Base-by-base conservation (phyloP, 2,888 invertebrate species). In the Drosophila subquinaria region DNA sequence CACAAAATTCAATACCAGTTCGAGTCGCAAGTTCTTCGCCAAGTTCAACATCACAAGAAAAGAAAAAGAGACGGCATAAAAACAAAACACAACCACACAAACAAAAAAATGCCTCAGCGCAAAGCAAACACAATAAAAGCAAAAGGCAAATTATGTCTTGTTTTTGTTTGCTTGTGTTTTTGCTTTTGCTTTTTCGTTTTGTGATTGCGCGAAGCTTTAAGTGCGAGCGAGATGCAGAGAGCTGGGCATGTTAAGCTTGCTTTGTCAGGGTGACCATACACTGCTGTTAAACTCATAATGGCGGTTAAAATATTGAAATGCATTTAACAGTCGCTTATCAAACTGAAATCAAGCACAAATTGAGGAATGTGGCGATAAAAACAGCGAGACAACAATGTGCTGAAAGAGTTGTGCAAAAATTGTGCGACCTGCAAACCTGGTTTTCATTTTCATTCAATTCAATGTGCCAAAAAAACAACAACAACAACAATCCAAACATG, bases 391-490 rank as follows among this genome's bases (percentile, higher is more conserved):
- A 79, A 65, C 69, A 79, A 73, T 63, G 73, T 63, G 73, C 68
- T 53, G 30, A 66, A 51, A 67, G 63, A 70, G 53, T 66, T 77
- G 79, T 70, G 50, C 55, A 53, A 81, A 66, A 67, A 27, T 27
- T 27, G 27, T 88, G 45, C 86, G 86, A 82, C 86, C 86, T 52
- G 86, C 59, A 86, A 89, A 86, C 86, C 86, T 89, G 82, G 89
- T 85, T 85, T 89, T 89, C 89, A 70, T 72, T 88, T 88, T 85
- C 82, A 89, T 88, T 82, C 88, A 89, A 88, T 89, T 74, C 75
- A 61, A 61, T 52, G 69, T 53, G 66, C 60, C 53, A 60, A 70
- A 61, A 70, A 61, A 59, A 66, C 51, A 48, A 48, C 30, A 62
- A 36, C 60, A 68, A 38, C 57, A 50, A 60, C 62, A 59, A 57